These are phyloP conservation scores for Nyctalus aviator DNA, from an alignment of 2,797 vertebrate species.

Conservation along the genomic window DNA sequence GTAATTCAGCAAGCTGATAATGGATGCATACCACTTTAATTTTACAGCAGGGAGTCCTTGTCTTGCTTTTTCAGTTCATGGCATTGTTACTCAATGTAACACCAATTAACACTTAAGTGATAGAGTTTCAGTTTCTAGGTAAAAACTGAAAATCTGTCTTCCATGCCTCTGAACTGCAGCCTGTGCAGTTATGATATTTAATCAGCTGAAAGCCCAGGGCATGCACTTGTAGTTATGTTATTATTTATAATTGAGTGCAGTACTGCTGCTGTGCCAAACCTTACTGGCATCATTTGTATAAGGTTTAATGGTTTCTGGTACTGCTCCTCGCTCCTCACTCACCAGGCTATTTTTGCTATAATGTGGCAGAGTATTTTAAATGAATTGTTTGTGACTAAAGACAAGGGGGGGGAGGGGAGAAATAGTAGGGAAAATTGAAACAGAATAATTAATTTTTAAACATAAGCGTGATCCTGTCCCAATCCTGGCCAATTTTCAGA, in stretches of 20 bases:
- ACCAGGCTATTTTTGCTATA: constrained; percentile 39
- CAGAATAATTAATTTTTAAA: constrained; percentile 45
- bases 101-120: constrained; percentile 84
- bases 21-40: constrained; percentile 72
- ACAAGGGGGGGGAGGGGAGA: not conserved
- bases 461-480: not conserved
- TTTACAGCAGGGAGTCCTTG: constrained; percentile 81
- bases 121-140: constrained; percentile 75
- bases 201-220: constrained; percentile 76
- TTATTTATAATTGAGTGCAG: constrained; percentile 77
- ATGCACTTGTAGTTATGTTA: constrained; percentile 57
- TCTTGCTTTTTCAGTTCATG: constrained; percentile 75
- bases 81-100: constrained; percentile 66
- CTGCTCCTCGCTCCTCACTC: constrained; percentile 1
- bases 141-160: constrained; percentile 70
- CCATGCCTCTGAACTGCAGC: constrained; percentile 53
- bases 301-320: constrained; percentile 65
- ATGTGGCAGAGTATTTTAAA: constrained; percentile 51
- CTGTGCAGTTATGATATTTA: constrained; percentile 76
- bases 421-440: constrained; percentile 22
- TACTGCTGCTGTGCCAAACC: constrained; percentile 47
- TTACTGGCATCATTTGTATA: constrained; percentile 62
- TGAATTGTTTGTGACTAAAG: constrained; percentile 38
- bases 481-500: constrained; percentile 6
- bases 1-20: constrained; percentile 79